Evolutionary conservation across 2,888 invertebrate genomes (phyloP).

Genomic region (Sisyra nigra): DNA sequence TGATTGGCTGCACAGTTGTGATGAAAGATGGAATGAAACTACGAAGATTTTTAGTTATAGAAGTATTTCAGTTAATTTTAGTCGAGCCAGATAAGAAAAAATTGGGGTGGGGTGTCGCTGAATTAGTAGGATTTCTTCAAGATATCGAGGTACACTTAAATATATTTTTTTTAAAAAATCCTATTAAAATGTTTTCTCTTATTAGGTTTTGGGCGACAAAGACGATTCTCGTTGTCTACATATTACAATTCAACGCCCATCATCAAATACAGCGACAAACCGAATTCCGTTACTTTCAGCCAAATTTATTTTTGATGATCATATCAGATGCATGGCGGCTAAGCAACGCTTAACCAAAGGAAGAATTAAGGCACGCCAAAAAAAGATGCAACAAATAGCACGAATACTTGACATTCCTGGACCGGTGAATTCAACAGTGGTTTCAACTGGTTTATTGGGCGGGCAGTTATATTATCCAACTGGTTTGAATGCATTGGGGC

Average conservation of each 20-base stretch:
- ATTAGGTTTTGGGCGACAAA: slow-evolving; percentile 73
- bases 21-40: slow-evolving; percentile 80
- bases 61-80: slow-evolving; percentile 84
- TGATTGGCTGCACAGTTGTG: slow-evolving; percentile 90
- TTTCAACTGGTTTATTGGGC: slow-evolving; percentile 28
- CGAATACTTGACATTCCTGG: slow-evolving; percentile 73
- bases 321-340: slow-evolving; percentile 97
- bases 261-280: slow-evolving; percentile 41
- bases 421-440: slow-evolving; percentile 27
- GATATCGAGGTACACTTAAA: slow-evolving; percentile 58
- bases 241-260: slow-evolving; percentile 78
- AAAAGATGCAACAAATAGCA: slow-evolving; percentile 94
- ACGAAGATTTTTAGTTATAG: slow-evolving; percentile 90
- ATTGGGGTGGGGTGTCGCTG: slow-evolving; percentile 95
- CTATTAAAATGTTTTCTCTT: not conserved
- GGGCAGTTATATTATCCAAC: slow-evolving; percentile 19
- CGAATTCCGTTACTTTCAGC: slow-evolving; percentile 70
- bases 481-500: slow-evolving; percentile 20
- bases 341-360: slow-evolving; percentile 81
- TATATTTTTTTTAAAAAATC: not conserved
- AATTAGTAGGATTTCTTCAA: slow-evolving; percentile 87
- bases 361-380: slow-evolving; percentile 83
- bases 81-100: slow-evolving; percentile 93
- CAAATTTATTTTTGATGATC: slow-evolving; percentile 95
- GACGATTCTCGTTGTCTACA: slow-evolving; percentile 92